These are phyloP conservation scores for Triplophysa dalaica DNA, from an alignment of 2,113 vertebrate genomes.

Conservation along the genomic window DNA sequence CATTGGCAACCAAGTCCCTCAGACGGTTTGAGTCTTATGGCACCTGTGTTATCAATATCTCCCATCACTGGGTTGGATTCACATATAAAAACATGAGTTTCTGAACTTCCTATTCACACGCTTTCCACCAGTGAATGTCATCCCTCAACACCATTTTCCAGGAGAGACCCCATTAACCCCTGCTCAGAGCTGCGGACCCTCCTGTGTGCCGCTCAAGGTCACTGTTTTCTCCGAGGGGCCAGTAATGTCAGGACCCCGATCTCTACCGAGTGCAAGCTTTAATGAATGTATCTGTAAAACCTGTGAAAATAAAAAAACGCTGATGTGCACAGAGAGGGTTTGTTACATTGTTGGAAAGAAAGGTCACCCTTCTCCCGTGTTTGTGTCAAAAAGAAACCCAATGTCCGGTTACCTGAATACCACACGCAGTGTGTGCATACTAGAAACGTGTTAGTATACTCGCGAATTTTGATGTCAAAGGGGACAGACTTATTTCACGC, in stretches of 20 bases:
- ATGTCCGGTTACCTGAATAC: slow-evolving; percentile 2
- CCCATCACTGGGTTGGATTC: not conserved
- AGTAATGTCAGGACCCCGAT: slow-evolving; percentile 17
- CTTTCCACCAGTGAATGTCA: slow-evolving; percentile 21
- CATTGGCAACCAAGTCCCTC: not conserved
- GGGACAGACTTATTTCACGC: not conserved
- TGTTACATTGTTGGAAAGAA: slow-evolving; percentile 7
- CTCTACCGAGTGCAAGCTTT: slow-evolving; percentile 2
- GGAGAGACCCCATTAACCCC: slow-evolving; percentile 43
- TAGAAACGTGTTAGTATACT: not conserved
- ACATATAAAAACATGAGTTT: not conserved
- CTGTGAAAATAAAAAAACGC: not conserved
- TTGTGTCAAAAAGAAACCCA: not conserved
- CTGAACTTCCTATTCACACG: not conserved
- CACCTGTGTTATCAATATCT: not conserved
- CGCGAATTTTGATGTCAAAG: slow-evolving; percentile 18
- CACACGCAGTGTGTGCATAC: not conserved
- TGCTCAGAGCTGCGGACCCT: not conserved
- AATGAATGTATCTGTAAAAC: slow-evolving; percentile 43
- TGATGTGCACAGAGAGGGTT: slow-evolving; percentile 20
- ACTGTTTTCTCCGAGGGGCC: slow-evolving; percentile 22
- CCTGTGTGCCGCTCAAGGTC: slow-evolving; percentile 15
- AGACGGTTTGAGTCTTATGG: not conserved
- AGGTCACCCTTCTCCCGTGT: slow-evolving; percentile 12
- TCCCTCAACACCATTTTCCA: slow-evolving; percentile 13